Base-by-base conservation (phyloP, 2,797 vertebrate genomes). In the Falco berigora region DNA sequence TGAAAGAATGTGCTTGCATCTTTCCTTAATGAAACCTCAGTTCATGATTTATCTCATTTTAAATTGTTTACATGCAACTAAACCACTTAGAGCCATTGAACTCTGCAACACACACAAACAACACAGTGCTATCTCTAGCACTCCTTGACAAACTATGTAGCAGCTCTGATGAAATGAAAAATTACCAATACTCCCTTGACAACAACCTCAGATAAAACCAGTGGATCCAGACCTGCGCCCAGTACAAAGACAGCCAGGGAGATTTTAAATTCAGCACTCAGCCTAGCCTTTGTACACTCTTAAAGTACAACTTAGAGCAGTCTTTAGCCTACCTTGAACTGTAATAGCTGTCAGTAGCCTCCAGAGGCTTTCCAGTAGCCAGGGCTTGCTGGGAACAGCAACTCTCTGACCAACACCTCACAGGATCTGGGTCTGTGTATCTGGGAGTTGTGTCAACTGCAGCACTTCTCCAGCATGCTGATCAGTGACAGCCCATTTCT, bases 391-490 rank as follows among this genome's bases (percentile, higher is more conserved):
- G 50, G 25, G 20, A 79, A 36, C 36, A 85, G 72, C 27, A 66
- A 4, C 34, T 6, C 8, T 16, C 19, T 49, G 52, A 36, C 36
- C 61, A 62, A 10, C 59, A 53, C 23, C 23, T 69, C 61, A 47
- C 23, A 28, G 21, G 49, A 21, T 7, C 24, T 0, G 0, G 12
- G 14, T 25, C 55, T 66, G 77, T 38, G 14, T 49, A 7, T 36
- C 46, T 47, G 21, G 27, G n/a, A 84, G 50, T 16, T 86, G 24
- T 38, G 19, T 66, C 52, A 50, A 52, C 36, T 22, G 6, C 56
- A 59, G n/a, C n/a, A 5, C 34, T 47, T 46, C 64, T 66, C 36
- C 66, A 40, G 68, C 62, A 79, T 32, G 38, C 8, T 8, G 19
- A 6, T 14, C 23, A 34, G 52, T 12, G 47, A 61, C 73, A 92